Base-by-base conservation (phyloP, 2,113 vertebrate genomes). In the Dendropsophus ebraccatus region DNA sequence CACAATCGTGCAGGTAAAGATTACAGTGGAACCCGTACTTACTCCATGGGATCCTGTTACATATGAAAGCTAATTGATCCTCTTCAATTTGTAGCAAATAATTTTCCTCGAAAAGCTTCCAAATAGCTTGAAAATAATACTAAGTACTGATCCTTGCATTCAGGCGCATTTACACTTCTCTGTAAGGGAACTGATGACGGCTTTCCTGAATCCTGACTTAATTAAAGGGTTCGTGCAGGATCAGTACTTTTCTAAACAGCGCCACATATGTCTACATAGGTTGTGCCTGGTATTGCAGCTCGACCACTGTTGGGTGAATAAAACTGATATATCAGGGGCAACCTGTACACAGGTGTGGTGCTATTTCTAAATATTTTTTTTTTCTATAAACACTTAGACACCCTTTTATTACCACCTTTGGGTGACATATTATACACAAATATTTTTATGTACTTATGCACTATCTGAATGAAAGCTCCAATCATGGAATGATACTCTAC, bases 1-100 rank as follows among this genome's bases (percentile, higher is more conserved):
- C 76, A 86, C 84, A 86, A 86, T 86, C n/a, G 65, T 47, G 80
- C 77, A 86, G 84, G 84, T 86, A 81, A 30, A 80, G 84, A 86
- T 86, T 86, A 86, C 69, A 86, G 84, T 54, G 62, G 77, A 86
- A 86, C 84, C 84, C 77, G 21, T 49, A 86, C 67, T 86, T 86
- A 86, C 84, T 81, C 84, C 84, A 23, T 60, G 77, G 84, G 84
- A 73, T 60, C 23, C 84, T 81, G 84, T 86, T 73, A 73, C 77
- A 86, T 86, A 86, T 86, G 84, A 86, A 86, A 86, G 84, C 84
- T 86, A 86, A 86, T 86, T 86, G 84, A 86, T 86, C 84, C 84
- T 81, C 84, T 86, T 81, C 84, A 81, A 81, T 86, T 86, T 86
- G 76, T 49, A 86, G 50, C 69, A 86, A 86, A 86, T 81, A 81